phyloP scores from a whole-genome alignment of 2,113 vertebrate species.

The Mus pahari region DNA sequence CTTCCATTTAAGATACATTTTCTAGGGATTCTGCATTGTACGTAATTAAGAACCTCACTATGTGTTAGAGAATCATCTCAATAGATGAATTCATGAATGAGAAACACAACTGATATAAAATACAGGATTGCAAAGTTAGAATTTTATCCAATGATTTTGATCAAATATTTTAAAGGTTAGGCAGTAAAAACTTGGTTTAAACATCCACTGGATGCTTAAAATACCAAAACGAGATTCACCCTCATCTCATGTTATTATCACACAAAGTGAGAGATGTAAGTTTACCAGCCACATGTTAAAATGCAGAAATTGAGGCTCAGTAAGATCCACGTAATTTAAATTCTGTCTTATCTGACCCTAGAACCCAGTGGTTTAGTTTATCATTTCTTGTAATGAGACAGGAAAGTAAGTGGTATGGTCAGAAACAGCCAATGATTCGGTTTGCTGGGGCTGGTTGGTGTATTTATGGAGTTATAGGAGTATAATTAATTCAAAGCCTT shows the following conservation, averaged over 20 bases:
- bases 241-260: background rate
- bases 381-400: background rate
- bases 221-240: background rate
- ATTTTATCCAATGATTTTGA: background rate
- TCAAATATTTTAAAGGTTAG: background rate
- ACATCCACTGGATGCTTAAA: background rate
- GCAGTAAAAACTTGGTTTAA: background rate
- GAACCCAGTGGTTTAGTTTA: background rate
- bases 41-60: background rate
- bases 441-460: background rate
- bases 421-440: background rate
- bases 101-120: conserved; percentile 28
- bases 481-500: background rate
- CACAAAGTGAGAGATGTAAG: background rate
- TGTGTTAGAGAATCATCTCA: background rate
- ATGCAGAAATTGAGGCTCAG: background rate
- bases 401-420: background rate
- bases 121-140: background rate
- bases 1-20: background rate
- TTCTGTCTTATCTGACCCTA: background rate
- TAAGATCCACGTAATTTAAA: background rate
- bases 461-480: background rate
- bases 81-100: background rate
- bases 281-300: background rate
- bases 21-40: background rate